Base-by-base conservation (phyloP, 2,888 invertebrate genomes). In the Morpho achilles region DNA sequence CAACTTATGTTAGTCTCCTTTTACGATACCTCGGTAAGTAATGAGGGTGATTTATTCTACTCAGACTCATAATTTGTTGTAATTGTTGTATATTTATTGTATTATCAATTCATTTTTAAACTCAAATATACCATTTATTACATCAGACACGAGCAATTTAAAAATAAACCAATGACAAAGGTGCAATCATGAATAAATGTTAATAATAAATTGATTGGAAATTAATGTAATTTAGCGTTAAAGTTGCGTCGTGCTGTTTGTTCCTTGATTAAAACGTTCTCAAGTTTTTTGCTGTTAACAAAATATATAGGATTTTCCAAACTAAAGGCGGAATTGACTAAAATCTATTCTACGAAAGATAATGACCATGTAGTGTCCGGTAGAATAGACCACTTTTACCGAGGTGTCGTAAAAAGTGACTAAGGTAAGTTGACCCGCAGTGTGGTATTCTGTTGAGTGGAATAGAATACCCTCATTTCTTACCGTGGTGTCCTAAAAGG, bases 171-270 rank as follows among this genome's bases (percentile, higher is more conserved):
- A 53, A 46, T 43, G 8, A 43, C 9, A 9, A 43, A 3, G 42
- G 7, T 9, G 9, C 42, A 43, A 9, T 32, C 42, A 43, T 45
- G 45, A 16, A 53, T 46, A 16, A 46, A 16, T 53, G 9, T 16
- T 41, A 53, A 54, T 47, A 47, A 48, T 42, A 54, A 42, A 54
- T 48, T 48, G 23, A 42, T 54, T 7, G 48, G 43, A 43, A 46
- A 53, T 57, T 50, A 72, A 75, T 66, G 79, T 68, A 79, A 82
- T 69, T 75, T 78, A 64, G 48, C 55, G 52, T 8, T 69, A 67
- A 76, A 70, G 65, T 79, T 79, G 61, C 80, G 60, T 68, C 54
- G 58, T 63, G 68, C 72, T 56, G 56, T 47, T 53, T 53, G 53
- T 53, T 53, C 47, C 53, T 53, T 47, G 41, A 47, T 22, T 46